Conservation (phyloP, 2,797 vertebrate species). For the Ptychadena robeensis region DNA sequence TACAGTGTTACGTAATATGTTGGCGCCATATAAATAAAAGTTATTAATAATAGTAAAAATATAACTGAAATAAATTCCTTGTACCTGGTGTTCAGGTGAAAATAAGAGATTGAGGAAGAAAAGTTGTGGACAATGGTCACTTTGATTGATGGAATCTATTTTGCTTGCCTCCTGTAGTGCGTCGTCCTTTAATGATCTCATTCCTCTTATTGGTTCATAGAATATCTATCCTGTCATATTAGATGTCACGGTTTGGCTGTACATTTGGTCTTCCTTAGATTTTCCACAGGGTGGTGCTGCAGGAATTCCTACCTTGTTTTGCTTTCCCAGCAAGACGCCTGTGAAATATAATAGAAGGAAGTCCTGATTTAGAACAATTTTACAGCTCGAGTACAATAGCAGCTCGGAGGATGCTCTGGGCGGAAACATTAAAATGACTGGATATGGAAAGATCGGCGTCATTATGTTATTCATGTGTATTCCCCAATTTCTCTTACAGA, state of each 20-base stretch:
- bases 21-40: no score
- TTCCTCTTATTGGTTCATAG: background rate
- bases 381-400: slow-evolving; percentile 85
- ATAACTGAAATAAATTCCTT: no score
- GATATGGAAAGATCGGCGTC: slow-evolving; percentile 76
- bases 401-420: slow-evolving; percentile 80
- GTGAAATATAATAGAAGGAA: slow-evolving; percentile 95
- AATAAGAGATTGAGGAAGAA: background rate
- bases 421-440: slow-evolving; percentile 80
- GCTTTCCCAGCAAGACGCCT: slow-evolving; percentile 87
- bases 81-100: no score
- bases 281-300: slow-evolving; percentile 86
- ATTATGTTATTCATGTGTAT: slow-evolving; percentile 51
- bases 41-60: no score
- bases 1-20: no score
- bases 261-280: slow-evolving; percentile 62
- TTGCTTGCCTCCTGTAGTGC: background rate
- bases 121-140: background rate
- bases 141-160: background rate
- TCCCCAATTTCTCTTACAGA: slow-evolving; percentile 37
- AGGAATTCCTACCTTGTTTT: slow-evolving; percentile 88
- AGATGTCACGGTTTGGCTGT: slow-evolving; percentile 17
- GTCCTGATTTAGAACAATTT: slow-evolving; percentile 94
- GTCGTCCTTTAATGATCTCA: no score
- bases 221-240: background rate